Percentiles rank a stretch among this genome's conserved stretches.
Conservation (phyloP, 2,888 invertebrate genomes). For the Drosophila dives region DNA sequence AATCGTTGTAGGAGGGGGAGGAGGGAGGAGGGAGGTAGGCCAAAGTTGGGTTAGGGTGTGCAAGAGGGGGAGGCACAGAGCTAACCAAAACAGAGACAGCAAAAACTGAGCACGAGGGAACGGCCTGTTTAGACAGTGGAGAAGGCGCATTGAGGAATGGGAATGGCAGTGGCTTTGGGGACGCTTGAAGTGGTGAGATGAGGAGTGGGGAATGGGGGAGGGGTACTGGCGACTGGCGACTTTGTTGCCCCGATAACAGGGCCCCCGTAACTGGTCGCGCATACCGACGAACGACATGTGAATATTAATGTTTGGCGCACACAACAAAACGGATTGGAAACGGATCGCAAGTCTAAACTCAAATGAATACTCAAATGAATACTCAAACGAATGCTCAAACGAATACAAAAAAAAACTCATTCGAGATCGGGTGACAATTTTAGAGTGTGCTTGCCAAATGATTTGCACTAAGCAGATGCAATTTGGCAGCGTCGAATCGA, state of each 20-base stretch:
- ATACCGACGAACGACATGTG: slow-evolving; percentile 78
- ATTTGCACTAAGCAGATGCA: slow-evolving; percentile 22
- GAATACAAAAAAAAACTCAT: slow-evolving; percentile 4
- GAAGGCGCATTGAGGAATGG: slow-evolving; percentile 10
- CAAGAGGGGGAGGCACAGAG: neutral
- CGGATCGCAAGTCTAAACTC: slow-evolving; percentile 35
- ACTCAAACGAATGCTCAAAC: slow-evolving; percentile 6
- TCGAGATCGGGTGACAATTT: slow-evolving; percentile 67
- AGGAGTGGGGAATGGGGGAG: neutral
- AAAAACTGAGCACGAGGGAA: slow-evolving; percentile 24
- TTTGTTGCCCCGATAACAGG: slow-evolving; percentile 16
- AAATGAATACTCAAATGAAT: slow-evolving; percentile 5
- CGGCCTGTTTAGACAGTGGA: slow-evolving; percentile 44
- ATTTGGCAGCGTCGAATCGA: slow-evolving; percentile 5
- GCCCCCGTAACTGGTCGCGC: slow-evolving; percentile 49
- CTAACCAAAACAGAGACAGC: slow-evolving; percentile 10
- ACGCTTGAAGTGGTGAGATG: slow-evolving; percentile 1
- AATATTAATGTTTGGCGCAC: slow-evolving; percentile 81
- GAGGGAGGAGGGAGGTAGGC: neutral
- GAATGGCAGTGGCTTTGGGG: neutral
- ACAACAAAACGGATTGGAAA: slow-evolving; percentile 53
- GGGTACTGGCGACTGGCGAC: slow-evolving; percentile 17
- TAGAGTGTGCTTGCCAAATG: slow-evolving; percentile 38
- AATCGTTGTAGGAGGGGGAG: neutral
- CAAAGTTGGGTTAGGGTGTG: neutral